Conservation (phyloP, 2,797 vertebrate species). For the Enoplosus armatus region DNA sequence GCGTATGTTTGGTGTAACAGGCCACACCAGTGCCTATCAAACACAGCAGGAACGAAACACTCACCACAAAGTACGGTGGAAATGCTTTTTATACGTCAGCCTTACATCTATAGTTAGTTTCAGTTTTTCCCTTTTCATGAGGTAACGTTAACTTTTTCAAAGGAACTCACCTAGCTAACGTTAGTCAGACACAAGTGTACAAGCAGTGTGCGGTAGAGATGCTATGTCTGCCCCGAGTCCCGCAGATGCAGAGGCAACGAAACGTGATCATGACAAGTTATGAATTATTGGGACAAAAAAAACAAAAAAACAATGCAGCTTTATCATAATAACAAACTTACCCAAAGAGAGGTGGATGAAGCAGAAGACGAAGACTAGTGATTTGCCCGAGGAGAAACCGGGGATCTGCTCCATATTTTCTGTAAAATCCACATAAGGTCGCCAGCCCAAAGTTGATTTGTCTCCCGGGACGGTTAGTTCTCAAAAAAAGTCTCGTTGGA, state of each 20-base stretch:
- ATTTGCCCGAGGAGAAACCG: slow-evolving; percentile 80
- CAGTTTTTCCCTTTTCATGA: not conserved
- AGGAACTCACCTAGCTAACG: not conserved
- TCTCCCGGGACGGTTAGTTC: slow-evolving; percentile 67
- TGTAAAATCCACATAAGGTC: slow-evolving; percentile 90
- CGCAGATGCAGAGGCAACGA: slow-evolving; percentile 60
- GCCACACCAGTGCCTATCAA: not conserved
- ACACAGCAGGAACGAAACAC: not conserved
- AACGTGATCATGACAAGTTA: slow-evolving; percentile 57
- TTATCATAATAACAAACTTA: slow-evolving; percentile 67
- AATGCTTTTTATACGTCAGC: not conserved
- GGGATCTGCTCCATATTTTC: slow-evolving; percentile 85
- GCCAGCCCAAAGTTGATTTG: slow-evolving; percentile 81
- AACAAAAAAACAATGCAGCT: not conserved
- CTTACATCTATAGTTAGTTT: not conserved
- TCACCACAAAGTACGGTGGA: not conserved
- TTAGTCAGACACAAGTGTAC: not conserved
- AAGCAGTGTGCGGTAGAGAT: slow-evolving; percentile 53
- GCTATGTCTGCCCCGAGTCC: slow-evolving; percentile 50
- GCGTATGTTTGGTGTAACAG: not conserved
- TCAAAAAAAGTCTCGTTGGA: slow-evolving; percentile 51
- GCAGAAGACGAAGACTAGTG: slow-evolving; percentile 76
- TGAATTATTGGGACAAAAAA: not conserved
- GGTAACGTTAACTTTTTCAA: not conserved
- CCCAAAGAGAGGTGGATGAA: slow-evolving; percentile 79